Base-by-base conservation (phyloP, 1,140 invertebrate genomes). In the Glossosoma conforme region DNA sequence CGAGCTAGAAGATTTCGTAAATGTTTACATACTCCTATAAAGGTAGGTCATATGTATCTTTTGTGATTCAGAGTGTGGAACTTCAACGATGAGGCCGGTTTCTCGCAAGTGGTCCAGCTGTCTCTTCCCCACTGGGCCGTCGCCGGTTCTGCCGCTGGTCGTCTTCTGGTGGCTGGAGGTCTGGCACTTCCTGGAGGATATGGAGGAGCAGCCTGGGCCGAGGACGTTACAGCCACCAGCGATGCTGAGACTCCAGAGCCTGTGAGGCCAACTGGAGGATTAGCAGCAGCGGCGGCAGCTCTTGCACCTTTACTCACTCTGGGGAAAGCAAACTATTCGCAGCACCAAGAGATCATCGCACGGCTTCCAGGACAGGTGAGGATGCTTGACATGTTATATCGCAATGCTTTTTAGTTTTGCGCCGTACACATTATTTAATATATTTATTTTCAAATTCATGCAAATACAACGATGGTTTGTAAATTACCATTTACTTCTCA, bases 71-170 rank as follows among this genome's bases (percentile, higher is more conserved):
- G 80, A 62, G 75, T 83, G 38, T 83, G 80, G 79, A 81, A 82
- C 59, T 81, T 80, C 65, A 82, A 83, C 59, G 80, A 83, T 51
- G 80, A 83, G 67, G 78, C 80, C 3, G 81, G 81, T 2, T 82
- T 80, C 60, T 81, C 79, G 2, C 80, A 82, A 75, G 80, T 83
- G 0, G 61, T 83, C 0, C 80, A 81, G 60, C 67, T 83, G 3
- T 78, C 80, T 52, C 70, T 81, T 3, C 80, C 80, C 1, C 73
- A 72, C 22, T 77, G 75, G 3, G 75, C 81, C 5, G 77, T 83
- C 2, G 78, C 81, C 3, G 80, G 80, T 0, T 79, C 80, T 1
- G 79, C 81, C 32, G 69, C 69, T 44, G 81, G 80, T 0, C 69
- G 75, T 9, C 65, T 83, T 0, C 62, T 79, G 0, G 72, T 83